Evolutionary conservation across 2,113 vertebrate species (phyloP).

Genomic region (Hippocampus mohnikei): DNA sequence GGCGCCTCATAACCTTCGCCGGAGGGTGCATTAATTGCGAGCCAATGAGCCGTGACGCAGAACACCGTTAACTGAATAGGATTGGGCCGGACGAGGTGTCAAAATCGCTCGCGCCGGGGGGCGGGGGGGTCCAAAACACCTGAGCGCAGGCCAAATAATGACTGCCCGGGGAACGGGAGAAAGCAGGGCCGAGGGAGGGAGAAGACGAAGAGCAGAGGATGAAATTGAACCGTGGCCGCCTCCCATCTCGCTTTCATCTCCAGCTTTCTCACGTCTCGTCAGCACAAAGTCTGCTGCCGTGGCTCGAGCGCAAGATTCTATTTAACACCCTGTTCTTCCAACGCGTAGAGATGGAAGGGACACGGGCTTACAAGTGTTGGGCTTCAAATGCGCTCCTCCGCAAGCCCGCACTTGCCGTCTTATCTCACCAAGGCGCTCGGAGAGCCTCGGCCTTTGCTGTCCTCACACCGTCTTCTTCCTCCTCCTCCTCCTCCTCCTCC

Average conservation of each 20-base stretch:
- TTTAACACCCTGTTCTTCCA: conserved; percentile 28
- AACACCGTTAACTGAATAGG: conserved; percentile 24
- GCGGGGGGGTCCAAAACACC: conserved; percentile 37
- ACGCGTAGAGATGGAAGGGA: conserved; percentile 46
- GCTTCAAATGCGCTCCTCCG: conserved; percentile 15
- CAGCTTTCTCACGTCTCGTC: conserved; percentile 9
- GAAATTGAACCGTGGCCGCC: conserved; percentile 18
- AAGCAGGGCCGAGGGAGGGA: neutral
- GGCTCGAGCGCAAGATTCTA: conserved; percentile 4
- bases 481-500: neutral
- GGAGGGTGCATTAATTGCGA: conserved; percentile 53
- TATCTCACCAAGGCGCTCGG: conserved; percentile 42
- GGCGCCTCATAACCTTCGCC: conserved; percentile 18
- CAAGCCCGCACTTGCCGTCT: conserved; percentile 31
- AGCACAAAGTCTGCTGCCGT: conserved; percentile 12
- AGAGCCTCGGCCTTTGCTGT: conserved; percentile 14
- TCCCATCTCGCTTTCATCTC: neutral
- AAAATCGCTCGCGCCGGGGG: conserved; percentile 29
- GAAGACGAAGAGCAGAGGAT: neutral
- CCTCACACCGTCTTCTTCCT: too few relatives aligned
- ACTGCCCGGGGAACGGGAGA: conserved; percentile 7
- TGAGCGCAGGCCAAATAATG: conserved; percentile 7
- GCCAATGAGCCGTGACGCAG: conserved; percentile 32
- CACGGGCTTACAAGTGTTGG: conserved; percentile 31
- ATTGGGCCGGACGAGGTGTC: conserved; percentile 40